Percentiles rank a stretch among this genome's conserved stretches.
Conservation (phyloP, 2,113 vertebrate species). For the Pachypanchax playfairii region DNA sequence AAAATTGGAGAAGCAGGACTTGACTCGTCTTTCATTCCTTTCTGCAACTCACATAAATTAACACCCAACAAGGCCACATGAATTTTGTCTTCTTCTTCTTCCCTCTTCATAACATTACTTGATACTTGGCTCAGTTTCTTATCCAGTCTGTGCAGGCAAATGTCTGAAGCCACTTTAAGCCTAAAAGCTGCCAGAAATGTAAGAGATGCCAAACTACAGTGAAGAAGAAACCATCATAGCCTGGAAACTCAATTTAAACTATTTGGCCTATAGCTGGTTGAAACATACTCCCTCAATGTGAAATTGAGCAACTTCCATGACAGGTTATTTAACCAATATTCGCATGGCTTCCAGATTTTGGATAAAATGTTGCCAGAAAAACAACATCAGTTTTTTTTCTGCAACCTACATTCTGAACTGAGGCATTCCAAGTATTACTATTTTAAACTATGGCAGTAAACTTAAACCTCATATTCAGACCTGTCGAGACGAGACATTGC, state of each 20-base stretch:
- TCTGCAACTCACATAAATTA: not conserved
- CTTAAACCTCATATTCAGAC: too few relatives aligned
- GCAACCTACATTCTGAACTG: too few relatives aligned
- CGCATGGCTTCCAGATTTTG: too few relatives aligned
- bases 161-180: constrained; percentile 46
- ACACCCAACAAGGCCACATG: constrained; percentile 15
- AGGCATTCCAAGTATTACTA: too few relatives aligned
- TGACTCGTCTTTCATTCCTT: too few relatives aligned
- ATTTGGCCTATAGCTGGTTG: constrained; percentile 27
- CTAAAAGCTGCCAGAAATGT: constrained; percentile 39
- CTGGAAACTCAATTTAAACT: constrained; percentile 31
- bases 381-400: too few relatives aligned
- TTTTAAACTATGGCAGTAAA: too few relatives aligned
- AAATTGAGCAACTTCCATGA: not conserved
- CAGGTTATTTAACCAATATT: constrained; percentile 7
- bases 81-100: constrained; percentile 33
- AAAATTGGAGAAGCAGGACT: too few relatives aligned
- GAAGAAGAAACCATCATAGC: constrained; percentile 28
- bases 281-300: constrained; percentile 11
- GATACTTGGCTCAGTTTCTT: constrained; percentile 37
- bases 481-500: too few relatives aligned
- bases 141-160: constrained; percentile 55
- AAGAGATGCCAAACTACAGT: constrained; percentile 43
- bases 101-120: constrained; percentile 23
- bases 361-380: constrained; percentile 1